Conservation (phyloP, 2,888 invertebrate species). For the Caprella mutica region DNA sequence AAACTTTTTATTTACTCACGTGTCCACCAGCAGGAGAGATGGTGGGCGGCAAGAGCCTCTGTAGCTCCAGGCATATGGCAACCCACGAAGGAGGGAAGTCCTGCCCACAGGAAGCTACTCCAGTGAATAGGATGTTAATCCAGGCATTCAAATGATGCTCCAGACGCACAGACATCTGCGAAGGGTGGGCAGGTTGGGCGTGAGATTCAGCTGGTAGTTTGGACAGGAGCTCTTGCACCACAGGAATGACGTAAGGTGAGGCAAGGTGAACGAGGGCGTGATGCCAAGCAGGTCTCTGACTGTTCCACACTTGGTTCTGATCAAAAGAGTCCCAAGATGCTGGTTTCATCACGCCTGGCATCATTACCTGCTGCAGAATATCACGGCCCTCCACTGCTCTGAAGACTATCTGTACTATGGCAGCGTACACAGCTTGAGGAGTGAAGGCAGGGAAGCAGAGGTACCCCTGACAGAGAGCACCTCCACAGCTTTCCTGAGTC, state of each 20-base stretch:
- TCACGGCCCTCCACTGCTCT: constrained; percentile 11
- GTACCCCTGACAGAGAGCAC: constrained; percentile 25
- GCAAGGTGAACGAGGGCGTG: constrained; percentile 30
- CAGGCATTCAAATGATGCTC: constrained; percentile 31
- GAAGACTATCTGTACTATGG: constrained; percentile 21
- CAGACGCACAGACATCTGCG: constrained; percentile 25
- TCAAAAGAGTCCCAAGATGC: constrained; percentile 32
- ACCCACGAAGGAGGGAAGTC: constrained; percentile 17
- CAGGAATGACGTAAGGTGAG: constrained; percentile 19
- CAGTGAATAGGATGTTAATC: constrained; percentile 24
- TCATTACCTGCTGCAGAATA: constrained; percentile 8
- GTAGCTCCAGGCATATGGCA: constrained; percentile 16
- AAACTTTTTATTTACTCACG: no score
- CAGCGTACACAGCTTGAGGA: constrained; percentile 32
- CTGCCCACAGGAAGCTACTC: constrained; percentile 15
- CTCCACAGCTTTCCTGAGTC: constrained; percentile 21
- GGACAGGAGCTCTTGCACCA: constrained; percentile 23
- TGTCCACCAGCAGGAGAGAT: constrained; percentile 32
- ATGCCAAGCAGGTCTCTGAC: constrained; percentile 30
- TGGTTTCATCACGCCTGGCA: constrained; percentile 20
- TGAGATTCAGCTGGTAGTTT: constrained; percentile 20
- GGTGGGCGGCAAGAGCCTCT: constrained; percentile 23
- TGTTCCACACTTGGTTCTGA: constrained; percentile 32
- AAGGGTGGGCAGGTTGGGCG: constrained; percentile 29
- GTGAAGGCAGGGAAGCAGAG: constrained; percentile 28